Percentiles rank a stretch among this genome's conserved stretches.
Evolutionary conservation across 2,797 vertebrate species (phyloP).

Genomic region (Sternotherus odoratus): DNA sequence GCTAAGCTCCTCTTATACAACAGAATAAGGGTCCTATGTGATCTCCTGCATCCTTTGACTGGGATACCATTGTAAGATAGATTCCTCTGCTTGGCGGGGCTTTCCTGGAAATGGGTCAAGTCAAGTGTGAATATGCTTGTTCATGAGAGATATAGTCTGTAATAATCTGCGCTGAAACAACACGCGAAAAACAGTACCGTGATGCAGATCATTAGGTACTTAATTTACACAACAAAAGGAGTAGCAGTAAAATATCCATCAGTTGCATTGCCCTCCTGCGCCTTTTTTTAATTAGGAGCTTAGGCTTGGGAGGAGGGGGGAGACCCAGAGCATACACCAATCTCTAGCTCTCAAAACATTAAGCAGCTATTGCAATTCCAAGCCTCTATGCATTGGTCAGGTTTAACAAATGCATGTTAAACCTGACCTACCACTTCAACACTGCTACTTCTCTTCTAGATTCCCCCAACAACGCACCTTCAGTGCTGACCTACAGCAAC

Average conservation of each 20-base stretch:
- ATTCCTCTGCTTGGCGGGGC: neutral
- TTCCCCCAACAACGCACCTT: neutral
- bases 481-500: neutral
- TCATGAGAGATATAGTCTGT: neutral
- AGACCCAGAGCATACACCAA: constrained; percentile 19
- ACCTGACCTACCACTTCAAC: neutral
- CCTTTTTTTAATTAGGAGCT: constrained; percentile 31
- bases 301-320: constrained; percentile 11
- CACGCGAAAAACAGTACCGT: constrained; percentile 5
- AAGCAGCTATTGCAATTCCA: neutral
- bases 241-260: constrained; percentile 43
- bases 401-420: fast-evolving
- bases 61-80: neutral
- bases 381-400: neutral
- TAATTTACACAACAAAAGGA: constrained; percentile 56
- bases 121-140: constrained; percentile 3
- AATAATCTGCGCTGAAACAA: constrained; percentile 15
- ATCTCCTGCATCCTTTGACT: neutral
- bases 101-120: constrained; percentile 13
- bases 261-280: constrained; percentile 30
- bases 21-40: fast-evolving
- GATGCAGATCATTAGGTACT: constrained; percentile 38
- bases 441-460: neutral
- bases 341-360: constrained; percentile 19
- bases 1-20: neutral